Evolutionary conservation across 2,888 invertebrate species (phyloP), one percentile per base, ranked within the genome.

Genomic region (Andrena hattorfiana): DNA sequence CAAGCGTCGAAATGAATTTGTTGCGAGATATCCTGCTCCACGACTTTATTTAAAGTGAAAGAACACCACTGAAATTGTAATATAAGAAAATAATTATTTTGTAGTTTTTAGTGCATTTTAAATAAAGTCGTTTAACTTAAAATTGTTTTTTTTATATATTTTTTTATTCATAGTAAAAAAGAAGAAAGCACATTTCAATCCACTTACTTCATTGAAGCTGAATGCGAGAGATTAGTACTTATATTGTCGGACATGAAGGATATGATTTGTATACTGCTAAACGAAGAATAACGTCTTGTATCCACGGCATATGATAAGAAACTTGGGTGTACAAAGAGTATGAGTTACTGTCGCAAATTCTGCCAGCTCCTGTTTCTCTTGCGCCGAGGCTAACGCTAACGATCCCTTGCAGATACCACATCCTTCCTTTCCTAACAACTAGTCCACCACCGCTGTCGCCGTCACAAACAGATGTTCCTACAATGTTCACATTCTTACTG

Each of bases 361-460:
- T 84, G 16, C 26, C 6, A 0, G 89, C 92, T 8, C 88, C 91
- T 0, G 56, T 10, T 28, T 67, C 28, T 10, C 67, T 82, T 42
- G 87, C 76, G 5, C 91, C 92, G 5, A 94, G 85, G 8, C 94
- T 93, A 48, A 94, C 90, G 80, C 95, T 95, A 4, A 95, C 95
- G 71, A 95, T 91, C 0, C 95, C 95, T 62, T 94, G 91, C 6
- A 95, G 88, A 81, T 93, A 95, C 93, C 94, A 95, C 5, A 93
- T 84, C 2, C 87, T 88, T 30, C 90, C 85, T 23, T 81, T 89
- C 54, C 89, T 83, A 67, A 95, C 94, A 0, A 94, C 93, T n/a
- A 95, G 89, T 59, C 94, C 95, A 16, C 95, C 94, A 0, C 95
- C 95, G 83, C 95, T 95, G 83, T 95, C 95, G 3, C 95, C 95